phyloP scores from a whole-genome alignment of 2,888 invertebrate genomes.

The Lepetodrilus schrolli region DNA sequence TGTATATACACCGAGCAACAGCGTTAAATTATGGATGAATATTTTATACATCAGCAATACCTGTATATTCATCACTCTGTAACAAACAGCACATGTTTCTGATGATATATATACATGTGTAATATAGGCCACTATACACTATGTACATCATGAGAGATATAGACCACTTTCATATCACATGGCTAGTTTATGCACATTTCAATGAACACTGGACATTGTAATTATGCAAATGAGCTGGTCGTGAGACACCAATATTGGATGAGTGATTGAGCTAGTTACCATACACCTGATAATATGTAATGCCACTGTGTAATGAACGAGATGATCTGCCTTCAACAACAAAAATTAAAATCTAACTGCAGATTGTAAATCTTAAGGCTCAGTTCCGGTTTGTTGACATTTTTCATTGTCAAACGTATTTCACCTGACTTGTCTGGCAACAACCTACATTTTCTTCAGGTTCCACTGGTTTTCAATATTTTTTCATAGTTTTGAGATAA shows the following conservation, averaged over 20 bases:
- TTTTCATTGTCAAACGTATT: too few relatives aligned
- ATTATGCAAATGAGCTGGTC: conserved; percentile 23
- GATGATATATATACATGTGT: not conserved
- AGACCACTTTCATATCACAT: not conserved
- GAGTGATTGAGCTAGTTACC: not conserved
- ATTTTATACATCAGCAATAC: conserved; percentile 5
- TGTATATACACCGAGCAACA: not conserved
- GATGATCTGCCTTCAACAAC: not conserved
- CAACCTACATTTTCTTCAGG: too few relatives aligned
- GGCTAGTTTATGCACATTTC: not conserved
- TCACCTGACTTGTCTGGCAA: too few relatives aligned
- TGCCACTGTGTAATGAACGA: not conserved
- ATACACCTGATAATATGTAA: not conserved
- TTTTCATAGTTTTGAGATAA: too few relatives aligned
- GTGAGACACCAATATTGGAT: not conserved
- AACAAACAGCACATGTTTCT: not conserved
- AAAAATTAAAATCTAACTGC: not conserved
- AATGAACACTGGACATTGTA: conserved; percentile 5
- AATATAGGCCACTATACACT: not conserved
- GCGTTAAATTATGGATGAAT: conserved; percentile 14
- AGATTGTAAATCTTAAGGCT: too few relatives aligned
- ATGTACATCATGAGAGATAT: not conserved
- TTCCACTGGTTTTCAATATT: too few relatives aligned
- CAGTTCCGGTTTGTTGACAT: too few relatives aligned
- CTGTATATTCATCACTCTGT: not conserved